Evolutionary conservation across 2,797 vertebrate species (phyloP).

Genomic region (Semaprochilodus insignis): DNA sequence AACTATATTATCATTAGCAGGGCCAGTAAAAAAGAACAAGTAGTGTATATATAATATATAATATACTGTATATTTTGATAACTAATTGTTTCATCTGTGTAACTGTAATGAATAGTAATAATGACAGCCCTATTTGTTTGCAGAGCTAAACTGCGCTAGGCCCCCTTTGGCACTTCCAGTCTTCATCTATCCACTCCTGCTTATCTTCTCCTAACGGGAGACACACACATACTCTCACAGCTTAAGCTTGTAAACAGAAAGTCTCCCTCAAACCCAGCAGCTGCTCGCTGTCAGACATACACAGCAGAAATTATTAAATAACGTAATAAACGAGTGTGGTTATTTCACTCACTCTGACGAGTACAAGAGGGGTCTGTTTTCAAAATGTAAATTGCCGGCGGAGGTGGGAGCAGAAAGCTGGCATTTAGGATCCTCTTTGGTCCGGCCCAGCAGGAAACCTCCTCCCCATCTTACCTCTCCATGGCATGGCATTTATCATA

Average conservation of each 20-base stretch:
- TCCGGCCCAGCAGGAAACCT: slow-evolving; percentile 1
- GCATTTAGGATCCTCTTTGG: slow-evolving; percentile 28
- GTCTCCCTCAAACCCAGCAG: slow-evolving; percentile 28
- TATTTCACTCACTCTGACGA: not conserved
- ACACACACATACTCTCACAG: slow-evolving; percentile 21
- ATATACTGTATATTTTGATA: too few relatives aligned
- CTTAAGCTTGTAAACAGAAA: slow-evolving; percentile 54
- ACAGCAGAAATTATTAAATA: slow-evolving; percentile 3
- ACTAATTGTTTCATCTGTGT: not conserved
- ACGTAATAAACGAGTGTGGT: not conserved
- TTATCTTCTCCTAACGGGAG: not conserved
- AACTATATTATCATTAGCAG: too few relatives aligned
- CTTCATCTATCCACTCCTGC: not conserved
- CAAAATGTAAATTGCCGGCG: not conserved
- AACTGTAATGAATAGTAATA: not conserved
- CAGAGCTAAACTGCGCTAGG: not conserved
- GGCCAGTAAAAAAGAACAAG: too few relatives aligned
- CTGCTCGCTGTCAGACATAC: slow-evolving; percentile 17
- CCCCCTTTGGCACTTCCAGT: not conserved
- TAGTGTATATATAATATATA: too few relatives aligned
- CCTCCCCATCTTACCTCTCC: not conserved
- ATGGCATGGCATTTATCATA: slow-evolving; percentile 39
- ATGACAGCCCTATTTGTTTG: not conserved
- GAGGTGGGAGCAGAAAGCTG: not conserved
- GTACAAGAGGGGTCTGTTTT: not conserved